Conservation (phyloP, 2,113 vertebrate species). For the Hyla sarda region DNA sequence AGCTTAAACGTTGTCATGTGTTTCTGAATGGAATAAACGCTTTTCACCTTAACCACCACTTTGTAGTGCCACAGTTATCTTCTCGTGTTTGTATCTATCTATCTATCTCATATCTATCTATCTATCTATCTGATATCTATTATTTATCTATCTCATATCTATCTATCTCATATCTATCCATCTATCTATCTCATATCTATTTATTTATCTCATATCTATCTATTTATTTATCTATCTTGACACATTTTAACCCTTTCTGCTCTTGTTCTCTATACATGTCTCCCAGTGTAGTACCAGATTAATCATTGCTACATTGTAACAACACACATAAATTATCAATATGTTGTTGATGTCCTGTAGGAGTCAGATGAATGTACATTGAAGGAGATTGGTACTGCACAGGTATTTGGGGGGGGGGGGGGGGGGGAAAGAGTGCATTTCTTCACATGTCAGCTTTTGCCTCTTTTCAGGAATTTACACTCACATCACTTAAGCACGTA, state of each 20-base stretch:
- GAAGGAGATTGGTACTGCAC: background rate
- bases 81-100: no score
- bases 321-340: background rate
- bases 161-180: background rate
- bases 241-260: background rate
- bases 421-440: background rate
- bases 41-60: no score
- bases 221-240: background rate
- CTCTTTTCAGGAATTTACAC: background rate
- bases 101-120: conserved; percentile 18
- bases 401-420: background rate
- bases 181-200: background rate
- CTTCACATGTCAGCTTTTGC: background rate
- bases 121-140: background rate
- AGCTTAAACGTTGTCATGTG: no score
- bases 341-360: background rate
- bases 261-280: background rate
- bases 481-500: background rate
- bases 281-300: background rate
- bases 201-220: background rate
- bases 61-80: no score
- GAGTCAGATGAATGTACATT: background rate
- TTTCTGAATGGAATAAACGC: no score
- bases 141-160: conserved; percentile 7
- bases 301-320: background rate